These are phyloP conservation scores for Pseudoatta argentina DNA, from an alignment of 1,140 invertebrate species.

Conservation along the genomic window DNA sequence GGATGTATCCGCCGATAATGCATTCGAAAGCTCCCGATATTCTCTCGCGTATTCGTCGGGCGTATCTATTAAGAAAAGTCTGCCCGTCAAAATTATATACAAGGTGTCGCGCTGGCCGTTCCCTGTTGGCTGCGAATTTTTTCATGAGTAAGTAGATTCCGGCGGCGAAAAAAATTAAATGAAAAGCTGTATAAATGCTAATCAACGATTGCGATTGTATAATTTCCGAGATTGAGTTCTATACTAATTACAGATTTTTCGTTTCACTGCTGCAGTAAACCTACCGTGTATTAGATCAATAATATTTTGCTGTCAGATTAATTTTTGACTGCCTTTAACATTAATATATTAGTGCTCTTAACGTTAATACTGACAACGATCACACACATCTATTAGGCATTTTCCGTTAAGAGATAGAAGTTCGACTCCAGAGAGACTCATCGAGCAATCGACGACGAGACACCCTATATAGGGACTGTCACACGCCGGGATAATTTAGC, in stretches of 20 bases:
- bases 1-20: constrained; percentile 39
- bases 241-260: constrained; percentile 35
- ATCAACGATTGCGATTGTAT: constrained; percentile 28
- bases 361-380: background rate
- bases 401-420: background rate
- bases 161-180: constrained; percentile 2
- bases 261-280: background rate
- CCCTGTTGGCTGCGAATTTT: constrained; percentile 36
- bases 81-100: constrained; percentile 50
- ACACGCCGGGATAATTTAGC: constrained; percentile 53
- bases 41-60: constrained; percentile 46
- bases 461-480: constrained; percentile 61
- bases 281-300: background rate
- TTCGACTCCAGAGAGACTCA: background rate
- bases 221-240: constrained; percentile 28
- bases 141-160: constrained; percentile 7
- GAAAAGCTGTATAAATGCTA: constrained; percentile 48
- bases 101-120: constrained; percentile 14
- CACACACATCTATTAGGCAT: no score
- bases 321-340: no score
- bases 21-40: constrained; percentile 48
- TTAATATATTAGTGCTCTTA: background rate
- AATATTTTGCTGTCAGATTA: background rate
- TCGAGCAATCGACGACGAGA: background rate
- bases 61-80: constrained; percentile 59